These are phyloP conservation scores for Gymnoscelis rufifasciata DNA, from an alignment of 2,888 invertebrate species.

Conservation along the genomic window DNA sequence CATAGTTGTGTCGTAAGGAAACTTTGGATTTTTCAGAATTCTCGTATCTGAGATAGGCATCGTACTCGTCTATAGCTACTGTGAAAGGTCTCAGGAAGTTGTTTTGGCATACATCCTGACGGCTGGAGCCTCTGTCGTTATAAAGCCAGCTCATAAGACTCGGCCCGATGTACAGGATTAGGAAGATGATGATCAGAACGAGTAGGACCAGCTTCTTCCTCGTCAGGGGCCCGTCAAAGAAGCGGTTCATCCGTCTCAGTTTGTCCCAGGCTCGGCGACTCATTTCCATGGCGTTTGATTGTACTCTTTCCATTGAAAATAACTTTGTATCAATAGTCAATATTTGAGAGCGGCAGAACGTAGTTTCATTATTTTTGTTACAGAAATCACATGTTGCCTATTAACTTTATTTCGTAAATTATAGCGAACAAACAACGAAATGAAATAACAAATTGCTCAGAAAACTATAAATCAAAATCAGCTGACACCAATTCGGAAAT, in stretches of 20 bases:
- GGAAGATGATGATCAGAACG: conserved; percentile 74
- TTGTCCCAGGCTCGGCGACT: conserved; percentile 68
- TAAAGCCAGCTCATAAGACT: conserved; percentile 81
- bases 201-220: conserved; percentile 72
- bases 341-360: background rate
- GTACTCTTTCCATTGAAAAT: conserved; percentile 58
- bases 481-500: too few species aligned
- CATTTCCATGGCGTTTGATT: conserved; percentile 58
- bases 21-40: conserved; percentile 67
- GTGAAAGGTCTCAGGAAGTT: conserved; percentile 82
- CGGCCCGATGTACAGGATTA: conserved; percentile 83
- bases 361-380: conserved; percentile 8
- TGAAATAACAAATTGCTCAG: too few species aligned
- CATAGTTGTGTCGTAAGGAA: conserved; percentile 78
- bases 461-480: too few species aligned
- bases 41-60: conserved; percentile 82
- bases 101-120: conserved; percentile 82
- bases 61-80: conserved; percentile 80
- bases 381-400: too few species aligned
- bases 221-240: conserved; percentile 69
- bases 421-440: too few species aligned
- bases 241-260: conserved; percentile 63
- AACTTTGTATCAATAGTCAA: too few species aligned
- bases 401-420: too few species aligned
- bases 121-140: conserved; percentile 63